phyloP scores from a whole-genome alignment of 2,797 vertebrate genomes.

The Merluccius polli region DNA sequence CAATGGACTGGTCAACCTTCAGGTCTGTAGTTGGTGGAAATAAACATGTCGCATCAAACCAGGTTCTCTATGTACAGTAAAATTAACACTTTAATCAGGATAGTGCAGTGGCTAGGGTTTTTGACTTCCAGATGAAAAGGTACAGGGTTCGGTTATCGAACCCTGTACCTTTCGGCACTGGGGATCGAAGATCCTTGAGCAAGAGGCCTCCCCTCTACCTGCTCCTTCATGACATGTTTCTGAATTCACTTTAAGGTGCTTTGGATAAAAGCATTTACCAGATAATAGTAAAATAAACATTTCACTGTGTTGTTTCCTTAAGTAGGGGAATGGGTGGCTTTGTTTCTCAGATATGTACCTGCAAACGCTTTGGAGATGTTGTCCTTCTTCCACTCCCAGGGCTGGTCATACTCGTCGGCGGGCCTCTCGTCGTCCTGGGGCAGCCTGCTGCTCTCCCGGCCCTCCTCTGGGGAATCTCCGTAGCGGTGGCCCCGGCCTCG shows the following conservation, averaged over 20 bases:
- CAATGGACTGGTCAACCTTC: neutral
- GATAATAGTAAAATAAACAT: too few species aligned
- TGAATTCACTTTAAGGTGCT: neutral
- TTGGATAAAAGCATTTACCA: neutral
- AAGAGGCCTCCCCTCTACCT: too few species aligned
- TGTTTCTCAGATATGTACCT: constrained; percentile 62
- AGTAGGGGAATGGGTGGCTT: neutral
- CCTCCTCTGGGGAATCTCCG: constrained; percentile 56
- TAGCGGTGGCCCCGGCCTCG: constrained; percentile 33
- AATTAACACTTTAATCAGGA: neutral
- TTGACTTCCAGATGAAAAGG: too few species aligned
- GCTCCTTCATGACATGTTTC: too few species aligned
- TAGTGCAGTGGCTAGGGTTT: neutral
- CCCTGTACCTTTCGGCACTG: too few species aligned
- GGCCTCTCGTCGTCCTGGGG: constrained; percentile 89
- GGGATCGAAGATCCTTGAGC: too few species aligned
- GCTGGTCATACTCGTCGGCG: constrained; percentile 91
- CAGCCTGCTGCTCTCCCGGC: constrained; percentile 77
- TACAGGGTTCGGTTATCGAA: too few species aligned
- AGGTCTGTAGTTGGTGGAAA: neutral
- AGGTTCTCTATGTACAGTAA: neutral
- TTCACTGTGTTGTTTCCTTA: neutral
- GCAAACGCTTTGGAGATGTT: constrained; percentile 91
- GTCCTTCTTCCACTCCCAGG: constrained; percentile 97
- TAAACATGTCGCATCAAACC: neutral